These are phyloP conservation scores for Ia io DNA, from an alignment of 2,113 vertebrate genomes.

Conservation along the genomic window DNA sequence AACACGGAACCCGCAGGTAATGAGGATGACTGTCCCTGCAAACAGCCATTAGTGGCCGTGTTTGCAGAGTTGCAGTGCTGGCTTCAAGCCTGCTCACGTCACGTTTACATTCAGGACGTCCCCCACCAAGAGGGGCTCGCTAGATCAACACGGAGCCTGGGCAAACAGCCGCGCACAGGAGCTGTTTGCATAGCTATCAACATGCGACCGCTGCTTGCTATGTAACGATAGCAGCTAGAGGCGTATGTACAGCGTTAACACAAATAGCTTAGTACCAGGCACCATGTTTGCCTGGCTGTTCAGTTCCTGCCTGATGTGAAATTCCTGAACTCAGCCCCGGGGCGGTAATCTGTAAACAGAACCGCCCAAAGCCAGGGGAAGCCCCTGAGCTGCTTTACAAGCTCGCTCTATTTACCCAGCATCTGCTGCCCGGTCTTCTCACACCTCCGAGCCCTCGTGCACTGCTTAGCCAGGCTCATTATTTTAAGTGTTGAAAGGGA, in stretches of 20 bases:
- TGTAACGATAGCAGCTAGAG: not conserved
- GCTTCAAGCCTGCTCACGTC: not conserved
- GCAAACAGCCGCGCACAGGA: not conserved
- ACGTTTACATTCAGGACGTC: not conserved
- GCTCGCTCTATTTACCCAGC: not conserved
- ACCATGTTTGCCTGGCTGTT: not conserved
- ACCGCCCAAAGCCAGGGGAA: not conserved
- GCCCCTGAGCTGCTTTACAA: not conserved
- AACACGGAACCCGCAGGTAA: not conserved
- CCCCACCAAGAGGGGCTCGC: not conserved
- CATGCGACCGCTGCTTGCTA: not conserved
- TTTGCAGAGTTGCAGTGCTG: not conserved
- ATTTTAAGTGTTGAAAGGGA: slow-evolving; percentile 41
- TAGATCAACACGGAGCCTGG: not conserved
- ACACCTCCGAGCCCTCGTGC: not conserved
- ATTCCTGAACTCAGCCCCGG: not conserved
- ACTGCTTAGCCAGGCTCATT: slow-evolving; percentile 9
- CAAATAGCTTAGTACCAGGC: not conserved
- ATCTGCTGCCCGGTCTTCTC: not conserved
- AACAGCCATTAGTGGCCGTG: not conserved
- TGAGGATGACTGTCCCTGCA: not conserved
- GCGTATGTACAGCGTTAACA: not conserved
- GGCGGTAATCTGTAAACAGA: not conserved
- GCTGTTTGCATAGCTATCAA: slow-evolving; percentile 34
- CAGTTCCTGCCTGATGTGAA: not conserved